Evolutionary conservation across 2,113 vertebrate species (phyloP).

Genomic region (Ailuropoda melanoleuca): DNA sequence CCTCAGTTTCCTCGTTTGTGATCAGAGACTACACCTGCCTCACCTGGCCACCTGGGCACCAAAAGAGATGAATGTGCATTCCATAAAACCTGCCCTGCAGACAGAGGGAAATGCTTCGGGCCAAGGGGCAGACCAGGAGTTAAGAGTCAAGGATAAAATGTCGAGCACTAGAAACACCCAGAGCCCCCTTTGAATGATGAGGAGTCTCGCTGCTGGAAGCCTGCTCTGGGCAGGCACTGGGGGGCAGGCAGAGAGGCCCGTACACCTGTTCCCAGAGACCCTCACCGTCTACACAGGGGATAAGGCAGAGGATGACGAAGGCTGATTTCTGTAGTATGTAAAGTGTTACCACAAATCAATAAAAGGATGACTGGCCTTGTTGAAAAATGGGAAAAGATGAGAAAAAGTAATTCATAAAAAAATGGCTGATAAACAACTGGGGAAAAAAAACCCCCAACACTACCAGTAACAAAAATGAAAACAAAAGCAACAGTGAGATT

Average conservation of each 20-base stretch:
- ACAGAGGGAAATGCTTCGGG: not conserved
- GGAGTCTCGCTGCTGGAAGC: accelerated
- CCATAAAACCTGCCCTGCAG: not conserved
- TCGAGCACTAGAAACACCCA: accelerated
- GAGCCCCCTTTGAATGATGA: accelerated
- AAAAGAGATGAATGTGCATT: accelerated
- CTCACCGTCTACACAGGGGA: accelerated
- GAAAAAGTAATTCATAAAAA: not conserved
- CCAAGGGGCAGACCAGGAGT: not conserved
- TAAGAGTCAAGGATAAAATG: accelerated
- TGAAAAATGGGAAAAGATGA: not conserved
- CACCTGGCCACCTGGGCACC: accelerated
- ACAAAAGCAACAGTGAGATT: not conserved
- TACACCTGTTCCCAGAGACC: accelerated
- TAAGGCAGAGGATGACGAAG: not conserved
- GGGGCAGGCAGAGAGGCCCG: accelerated
- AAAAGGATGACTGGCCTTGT: not conserved
- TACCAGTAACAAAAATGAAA: not conserved
- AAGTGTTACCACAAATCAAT: accelerated
- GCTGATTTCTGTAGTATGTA: no score
- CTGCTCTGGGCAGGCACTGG: not conserved
- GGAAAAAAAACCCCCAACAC: not conserved
- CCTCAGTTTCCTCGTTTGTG: not conserved
- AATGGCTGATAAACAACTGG: not conserved
- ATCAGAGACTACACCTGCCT: not conserved